These are phyloP conservation scores for Crotalus horridus DNA, from an alignment of 2,113 vertebrate genomes.

Conservation along the genomic window DNA sequence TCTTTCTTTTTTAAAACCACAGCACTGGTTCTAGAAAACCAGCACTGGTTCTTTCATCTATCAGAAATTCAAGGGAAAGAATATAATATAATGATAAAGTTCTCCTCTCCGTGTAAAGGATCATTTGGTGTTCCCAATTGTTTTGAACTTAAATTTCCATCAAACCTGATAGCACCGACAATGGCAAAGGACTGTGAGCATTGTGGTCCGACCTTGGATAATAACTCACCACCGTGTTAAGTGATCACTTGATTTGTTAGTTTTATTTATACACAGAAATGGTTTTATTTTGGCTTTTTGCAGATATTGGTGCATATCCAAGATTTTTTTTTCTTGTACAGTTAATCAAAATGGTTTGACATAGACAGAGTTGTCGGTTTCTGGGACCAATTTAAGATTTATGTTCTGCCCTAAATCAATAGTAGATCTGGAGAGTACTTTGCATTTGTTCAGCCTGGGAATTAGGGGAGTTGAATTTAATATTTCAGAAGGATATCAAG, in stretches of 20 bases:
- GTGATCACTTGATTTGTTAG: not conserved
- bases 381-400: not conserved
- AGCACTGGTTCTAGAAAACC: not conserved
- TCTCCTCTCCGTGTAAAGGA: not conserved
- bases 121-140: not conserved
- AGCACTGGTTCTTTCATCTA: not conserved
- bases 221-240: not conserved
- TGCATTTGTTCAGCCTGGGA: not conserved
- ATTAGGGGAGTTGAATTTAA: not conserved
- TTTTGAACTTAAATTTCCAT: not conserved
- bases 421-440: not conserved
- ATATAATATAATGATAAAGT: not conserved
- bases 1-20: not conserved
- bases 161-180: not conserved
- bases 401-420: not conserved
- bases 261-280: not conserved
- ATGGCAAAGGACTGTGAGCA: not conserved
- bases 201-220: not conserved
- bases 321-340: not conserved
- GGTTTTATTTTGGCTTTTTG: not conserved
- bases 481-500: not conserved
- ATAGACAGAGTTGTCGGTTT: not conserved
- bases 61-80: not conserved
- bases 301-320: not conserved
- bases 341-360: not conserved